These are phyloP conservation scores for Drosophila mimetica DNA, from an alignment of 2,888 invertebrate species.

Conservation along the genomic window DNA sequence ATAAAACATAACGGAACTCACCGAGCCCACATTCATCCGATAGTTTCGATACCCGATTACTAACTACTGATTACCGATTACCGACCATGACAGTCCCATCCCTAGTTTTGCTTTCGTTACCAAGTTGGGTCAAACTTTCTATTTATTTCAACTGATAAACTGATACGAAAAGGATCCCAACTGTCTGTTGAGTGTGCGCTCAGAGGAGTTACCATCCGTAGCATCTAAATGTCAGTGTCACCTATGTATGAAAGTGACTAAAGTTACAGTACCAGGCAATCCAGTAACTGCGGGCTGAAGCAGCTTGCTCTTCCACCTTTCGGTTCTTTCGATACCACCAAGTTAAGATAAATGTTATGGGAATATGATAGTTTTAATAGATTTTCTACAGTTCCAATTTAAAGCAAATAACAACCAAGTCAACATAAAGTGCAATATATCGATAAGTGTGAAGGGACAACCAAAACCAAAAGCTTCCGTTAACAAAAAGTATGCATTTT, in stretches of 20 bases:
- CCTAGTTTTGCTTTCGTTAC: conserved; percentile 12
- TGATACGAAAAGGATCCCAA: conserved; percentile 11
- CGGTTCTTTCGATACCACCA: conserved; percentile 74
- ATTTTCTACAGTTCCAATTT: conserved; percentile 63
- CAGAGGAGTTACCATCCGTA: conserved; percentile 18
- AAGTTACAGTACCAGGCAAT: conserved; percentile 28
- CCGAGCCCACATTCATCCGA: conserved; percentile 21
- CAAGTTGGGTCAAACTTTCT: conserved; percentile 25
- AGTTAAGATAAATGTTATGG: conserved; percentile 49
- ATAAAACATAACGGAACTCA: conserved; percentile 6
- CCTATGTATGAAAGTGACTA: not conserved
- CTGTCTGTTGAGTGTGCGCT: conserved; percentile 11
- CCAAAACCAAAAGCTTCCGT: conserved; percentile 59
- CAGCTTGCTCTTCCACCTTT: conserved; percentile 73
- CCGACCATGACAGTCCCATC: conserved; percentile 5
- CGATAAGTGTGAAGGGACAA: conserved; percentile 14
- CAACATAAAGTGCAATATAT: conserved; percentile 26
- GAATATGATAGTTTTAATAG: conserved; percentile 56
- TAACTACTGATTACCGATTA: not conserved
- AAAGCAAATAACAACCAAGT: conserved; percentile 27
- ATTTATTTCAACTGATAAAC: not conserved
- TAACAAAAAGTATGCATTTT: conserved; percentile 47
- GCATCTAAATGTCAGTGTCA: conserved; percentile 9
- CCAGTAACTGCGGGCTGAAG: conserved; percentile 37
- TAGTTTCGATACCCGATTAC: conserved; percentile 12